phyloP scores from a whole-genome alignment of 2,888 invertebrate genomes.

The Tiliacea citrago region DNA sequence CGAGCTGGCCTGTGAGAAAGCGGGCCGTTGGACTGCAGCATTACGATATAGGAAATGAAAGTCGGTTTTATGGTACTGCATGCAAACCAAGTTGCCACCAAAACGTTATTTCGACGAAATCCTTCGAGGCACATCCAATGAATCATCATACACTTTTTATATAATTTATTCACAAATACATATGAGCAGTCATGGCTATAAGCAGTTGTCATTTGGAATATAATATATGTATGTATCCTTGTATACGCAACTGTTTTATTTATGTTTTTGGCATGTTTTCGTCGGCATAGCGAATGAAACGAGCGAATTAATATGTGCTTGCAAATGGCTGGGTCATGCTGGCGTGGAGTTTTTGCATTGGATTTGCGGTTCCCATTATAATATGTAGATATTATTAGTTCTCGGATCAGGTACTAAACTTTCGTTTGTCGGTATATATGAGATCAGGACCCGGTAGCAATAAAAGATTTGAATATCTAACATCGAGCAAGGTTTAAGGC shows the following conservation, averaged over 20 bases:
- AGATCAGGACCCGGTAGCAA: neutral
- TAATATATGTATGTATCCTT: slow-evolving; percentile 13
- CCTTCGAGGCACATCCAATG: slow-evolving; percentile 4
- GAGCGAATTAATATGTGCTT: slow-evolving; percentile 25
- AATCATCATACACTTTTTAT: slow-evolving; percentile 2
- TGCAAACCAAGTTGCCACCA: neutral
- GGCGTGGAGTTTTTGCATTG: slow-evolving; percentile 31
- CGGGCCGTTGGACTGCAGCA: no score
- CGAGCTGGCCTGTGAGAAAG: no score
- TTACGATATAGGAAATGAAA: neutral
- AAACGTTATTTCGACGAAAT: slow-evolving; percentile 8
- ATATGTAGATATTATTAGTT: neutral
- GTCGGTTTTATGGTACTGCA: neutral
- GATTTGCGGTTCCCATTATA: slow-evolving; percentile 14
- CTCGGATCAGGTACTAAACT: neutral
- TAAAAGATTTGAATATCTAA: slow-evolving; percentile 8
- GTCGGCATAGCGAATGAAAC: slow-evolving; percentile 46
- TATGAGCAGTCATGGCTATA: slow-evolving; percentile 4
- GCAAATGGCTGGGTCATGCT: slow-evolving; percentile 48
- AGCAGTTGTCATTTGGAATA: slow-evolving; percentile 28
- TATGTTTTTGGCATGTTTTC: slow-evolving; percentile 23
- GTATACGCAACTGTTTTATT: slow-evolving; percentile 42
- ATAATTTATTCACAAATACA: slow-evolving; percentile 24
- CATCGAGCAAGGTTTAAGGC: neutral
- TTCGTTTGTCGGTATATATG: neutral